Evolutionary conservation across 2,888 invertebrate genomes (phyloP).

Genomic region (Plebejus anna): DNA sequence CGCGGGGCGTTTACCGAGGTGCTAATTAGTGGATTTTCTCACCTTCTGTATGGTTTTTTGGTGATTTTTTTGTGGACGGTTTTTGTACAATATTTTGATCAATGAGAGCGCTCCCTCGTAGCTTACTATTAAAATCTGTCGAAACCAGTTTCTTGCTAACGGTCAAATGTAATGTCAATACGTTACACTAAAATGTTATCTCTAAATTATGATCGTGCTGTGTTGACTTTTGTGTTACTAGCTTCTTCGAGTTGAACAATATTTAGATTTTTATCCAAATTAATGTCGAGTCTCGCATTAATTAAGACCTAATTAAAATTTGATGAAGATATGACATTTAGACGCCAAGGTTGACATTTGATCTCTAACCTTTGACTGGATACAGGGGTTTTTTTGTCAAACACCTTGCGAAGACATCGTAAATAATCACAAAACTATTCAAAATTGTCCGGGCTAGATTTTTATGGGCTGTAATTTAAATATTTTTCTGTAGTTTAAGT

Average conservation of each 20-base stretch:
- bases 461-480: constrained; percentile 14
- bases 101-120: constrained; percentile 28
- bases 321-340: constrained; percentile 4
- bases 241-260: neutral
- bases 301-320: constrained; percentile 11
- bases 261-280: neutral
- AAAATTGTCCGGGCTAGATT: constrained; percentile 1
- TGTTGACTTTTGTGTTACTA: constrained; percentile 7
- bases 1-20: constrained; percentile 54
- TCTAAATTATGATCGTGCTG: neutral
- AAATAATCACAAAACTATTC: constrained; percentile 14
- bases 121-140: constrained; percentile 28
- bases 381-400: constrained; percentile 9
- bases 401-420: constrained; percentile 20
- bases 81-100: constrained; percentile 33
- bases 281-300: neutral
- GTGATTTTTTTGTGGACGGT: constrained; percentile 35
- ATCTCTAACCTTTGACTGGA: constrained; percentile 10
- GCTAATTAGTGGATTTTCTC: constrained; percentile 76
- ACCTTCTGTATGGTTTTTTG: constrained; percentile 56
- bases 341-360: constrained; percentile 17
- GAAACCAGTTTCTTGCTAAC: constrained; percentile 27
- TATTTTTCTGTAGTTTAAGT: neutral
- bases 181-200: neutral
- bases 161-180: constrained; percentile 27